Conservation (phyloP, 37 sponge, comb jelly and placozoan species). For the Corticium candelabrum region DNA sequence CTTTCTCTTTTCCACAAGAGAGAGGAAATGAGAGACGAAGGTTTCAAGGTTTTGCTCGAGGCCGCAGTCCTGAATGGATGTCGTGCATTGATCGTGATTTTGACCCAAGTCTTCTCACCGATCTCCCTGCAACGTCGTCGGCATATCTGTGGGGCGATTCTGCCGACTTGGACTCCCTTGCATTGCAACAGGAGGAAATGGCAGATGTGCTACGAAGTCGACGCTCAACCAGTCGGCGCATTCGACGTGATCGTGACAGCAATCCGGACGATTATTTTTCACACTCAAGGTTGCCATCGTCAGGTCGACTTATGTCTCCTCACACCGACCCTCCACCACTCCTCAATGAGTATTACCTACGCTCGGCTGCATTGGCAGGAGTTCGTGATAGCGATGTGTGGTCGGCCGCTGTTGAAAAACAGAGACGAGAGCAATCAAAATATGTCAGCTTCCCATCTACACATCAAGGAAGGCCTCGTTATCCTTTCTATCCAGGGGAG, state of each 20-base stretch:
- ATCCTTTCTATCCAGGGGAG: not conserved
- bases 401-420: not conserved
- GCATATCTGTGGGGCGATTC: not conserved
- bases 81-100: no score
- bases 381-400: not conserved
- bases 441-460: no score
- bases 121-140: no score
- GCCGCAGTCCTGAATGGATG: no score
- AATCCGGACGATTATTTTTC: not conserved
- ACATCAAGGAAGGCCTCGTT: not conserved
- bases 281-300: not conserved
- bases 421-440: slow-evolving; percentile 2
- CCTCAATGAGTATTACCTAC: not conserved
- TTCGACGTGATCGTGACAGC: not conserved
- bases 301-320: no score
- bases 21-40: not conserved
- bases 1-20: not conserved
- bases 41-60: not conserved
- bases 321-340: not conserved
- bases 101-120: no score
- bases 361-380: no score
- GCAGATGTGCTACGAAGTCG: not conserved
- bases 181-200: not conserved
- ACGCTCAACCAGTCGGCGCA: not conserved
- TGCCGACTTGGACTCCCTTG: not conserved